Percentiles rank a stretch among this genome's conserved stretches.
Conservation (phyloP, 2,797 vertebrate species). For the Agapornis canus region DNA sequence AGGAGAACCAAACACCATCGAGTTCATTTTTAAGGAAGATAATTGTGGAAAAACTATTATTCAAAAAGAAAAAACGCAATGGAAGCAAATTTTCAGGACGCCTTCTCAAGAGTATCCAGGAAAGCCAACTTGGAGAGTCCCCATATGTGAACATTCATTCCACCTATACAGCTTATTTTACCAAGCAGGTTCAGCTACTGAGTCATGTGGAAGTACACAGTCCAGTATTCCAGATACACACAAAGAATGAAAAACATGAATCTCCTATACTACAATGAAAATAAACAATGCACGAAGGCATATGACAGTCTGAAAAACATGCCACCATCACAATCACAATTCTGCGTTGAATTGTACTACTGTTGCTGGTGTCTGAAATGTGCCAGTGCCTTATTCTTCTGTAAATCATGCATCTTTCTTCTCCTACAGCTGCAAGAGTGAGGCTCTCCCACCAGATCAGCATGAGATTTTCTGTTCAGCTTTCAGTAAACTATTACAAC, state of each 20-base stretch:
- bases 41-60: background rate
- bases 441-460: background rate
- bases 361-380: constrained; percentile 7
- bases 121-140: background rate
- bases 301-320: background rate
- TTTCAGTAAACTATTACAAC: background rate
- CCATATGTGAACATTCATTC: background rate
- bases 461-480: constrained; percentile 12
- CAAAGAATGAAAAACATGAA: background rate
- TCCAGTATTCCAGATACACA: background rate
- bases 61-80: accelerated
- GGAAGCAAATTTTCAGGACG: background rate
- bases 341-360: constrained; percentile 17
- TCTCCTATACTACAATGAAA: background rate
- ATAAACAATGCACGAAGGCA: background rate
- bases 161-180: background rate
- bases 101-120: background rate
- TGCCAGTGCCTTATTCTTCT: background rate
- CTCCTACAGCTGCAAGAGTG: background rate
- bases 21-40: background rate
- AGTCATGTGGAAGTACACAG: background rate
- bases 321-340: background rate
- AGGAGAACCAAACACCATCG: background rate
- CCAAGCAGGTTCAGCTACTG: background rate
- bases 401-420: constrained; percentile 1